phyloP scores from a whole-genome alignment of 2,113 vertebrate species.

The Upupa epops region DNA sequence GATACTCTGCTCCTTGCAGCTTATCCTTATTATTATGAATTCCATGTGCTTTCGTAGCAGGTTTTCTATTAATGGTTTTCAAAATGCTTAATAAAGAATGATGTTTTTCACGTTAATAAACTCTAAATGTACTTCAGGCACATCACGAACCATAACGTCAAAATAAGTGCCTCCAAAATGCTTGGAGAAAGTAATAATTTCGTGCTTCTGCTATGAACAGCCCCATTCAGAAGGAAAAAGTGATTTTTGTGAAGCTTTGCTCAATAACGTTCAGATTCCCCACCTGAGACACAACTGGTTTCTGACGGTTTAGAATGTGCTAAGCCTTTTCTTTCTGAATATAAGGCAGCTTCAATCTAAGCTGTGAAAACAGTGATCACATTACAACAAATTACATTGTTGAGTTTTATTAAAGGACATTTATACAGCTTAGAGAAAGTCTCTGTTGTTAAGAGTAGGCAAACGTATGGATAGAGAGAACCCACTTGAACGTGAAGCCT shows the following conservation, averaged over 20 bases:
- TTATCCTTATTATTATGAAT: background rate
- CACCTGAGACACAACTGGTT: background rate
- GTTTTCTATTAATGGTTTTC: background rate
- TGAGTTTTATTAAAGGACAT: background rate
- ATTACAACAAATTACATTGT: background rate
- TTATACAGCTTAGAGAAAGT: background rate
- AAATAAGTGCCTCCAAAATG: background rate
- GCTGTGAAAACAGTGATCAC: background rate
- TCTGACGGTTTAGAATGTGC: background rate
- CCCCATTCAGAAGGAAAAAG: background rate
- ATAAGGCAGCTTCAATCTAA: background rate
- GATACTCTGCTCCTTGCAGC: background rate
- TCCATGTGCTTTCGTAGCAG: background rate
- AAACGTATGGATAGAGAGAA: conserved; percentile 38
- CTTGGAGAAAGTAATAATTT: background rate
- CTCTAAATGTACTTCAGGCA: background rate
- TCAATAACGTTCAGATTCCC: background rate
- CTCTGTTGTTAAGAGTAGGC: background rate
- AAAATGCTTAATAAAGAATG: background rate
- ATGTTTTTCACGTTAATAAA: background rate
- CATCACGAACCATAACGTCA: background rate
- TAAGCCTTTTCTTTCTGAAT: conserved; percentile 6
- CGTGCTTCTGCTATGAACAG: background rate
- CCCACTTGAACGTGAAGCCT: conserved; percentile 2
- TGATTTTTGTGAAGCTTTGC: background rate